phyloP scores from a whole-genome alignment of 2,888 invertebrate genomes.

The Noctua pronuba region DNA sequence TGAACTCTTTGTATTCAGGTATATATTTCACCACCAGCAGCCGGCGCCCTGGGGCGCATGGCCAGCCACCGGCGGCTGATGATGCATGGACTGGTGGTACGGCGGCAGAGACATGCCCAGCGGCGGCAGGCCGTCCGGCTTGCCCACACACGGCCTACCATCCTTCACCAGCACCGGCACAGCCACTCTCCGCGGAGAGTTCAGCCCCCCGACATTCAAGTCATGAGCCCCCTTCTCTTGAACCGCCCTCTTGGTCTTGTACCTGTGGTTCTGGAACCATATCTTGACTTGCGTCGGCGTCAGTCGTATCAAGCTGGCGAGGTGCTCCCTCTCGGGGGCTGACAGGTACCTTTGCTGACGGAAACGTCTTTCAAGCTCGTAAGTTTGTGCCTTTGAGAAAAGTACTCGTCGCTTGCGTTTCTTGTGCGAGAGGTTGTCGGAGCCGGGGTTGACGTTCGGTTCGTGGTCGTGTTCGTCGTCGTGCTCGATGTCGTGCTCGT shows the following conservation, averaged over 20 bases:
- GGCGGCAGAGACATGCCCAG: constrained; percentile 88
- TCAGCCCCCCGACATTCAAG: constrained; percentile 92
- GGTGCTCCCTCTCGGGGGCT: constrained; percentile 98
- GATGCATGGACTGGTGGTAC: constrained; percentile 87
- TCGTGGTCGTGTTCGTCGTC: constrained; percentile 91
- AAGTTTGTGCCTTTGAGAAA: constrained; percentile 99
- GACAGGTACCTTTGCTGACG: constrained; percentile 98
- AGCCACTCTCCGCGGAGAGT: constrained; percentile 97
- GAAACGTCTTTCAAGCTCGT: constrained; percentile 98
- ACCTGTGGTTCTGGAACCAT: constrained; percentile 99
- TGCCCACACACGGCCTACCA: constrained; percentile 96
- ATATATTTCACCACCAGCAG: constrained; percentile 90
- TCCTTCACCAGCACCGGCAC: constrained; percentile 98
- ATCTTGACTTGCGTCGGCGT: constrained; percentile 99
- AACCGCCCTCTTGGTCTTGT: constrained; percentile 99
- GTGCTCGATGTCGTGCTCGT: constrained; percentile 91
- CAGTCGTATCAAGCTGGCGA: constrained; percentile 97
- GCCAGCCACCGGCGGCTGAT: constrained; percentile 82
- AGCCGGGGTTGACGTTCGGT: constrained; percentile 78
- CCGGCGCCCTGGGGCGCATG: constrained; percentile 83
- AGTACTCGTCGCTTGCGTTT: constrained; percentile 98
- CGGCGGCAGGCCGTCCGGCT: constrained; percentile 88
- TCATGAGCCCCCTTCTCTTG: constrained; percentile 96
- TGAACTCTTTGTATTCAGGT: constrained; percentile 52
- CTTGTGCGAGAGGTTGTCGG: constrained; percentile 92